Percentiles rank a stretch among this genome's conserved stretches.
Conservation (phyloP, 2,797 vertebrate species). For the Pseudocheirus occidentalis region DNA sequence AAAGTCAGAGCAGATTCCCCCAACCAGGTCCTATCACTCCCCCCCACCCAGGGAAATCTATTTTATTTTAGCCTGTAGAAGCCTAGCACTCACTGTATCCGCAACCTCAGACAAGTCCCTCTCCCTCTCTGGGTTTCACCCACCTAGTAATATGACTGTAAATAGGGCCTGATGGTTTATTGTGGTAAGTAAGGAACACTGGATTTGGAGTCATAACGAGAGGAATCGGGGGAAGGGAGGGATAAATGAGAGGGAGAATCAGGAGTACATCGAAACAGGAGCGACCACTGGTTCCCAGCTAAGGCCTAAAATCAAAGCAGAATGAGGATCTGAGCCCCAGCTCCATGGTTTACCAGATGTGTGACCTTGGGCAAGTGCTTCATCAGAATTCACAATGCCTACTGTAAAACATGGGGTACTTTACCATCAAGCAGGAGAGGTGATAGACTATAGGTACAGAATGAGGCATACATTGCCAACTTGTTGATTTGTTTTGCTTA, state of each 20-base stretch:
- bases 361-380: neutral
- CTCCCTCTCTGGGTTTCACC: neutral
- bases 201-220: neutral
- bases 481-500: neutral
- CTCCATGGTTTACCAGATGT: neutral
- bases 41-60: neutral
- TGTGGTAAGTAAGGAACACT: neutral
- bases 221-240: neutral
- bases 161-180: neutral
- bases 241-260: neutral
- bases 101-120: neutral
- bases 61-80: neutral
- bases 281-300: neutral
- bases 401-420: too few species aligned
- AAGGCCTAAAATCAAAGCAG: neutral
- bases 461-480: neutral
- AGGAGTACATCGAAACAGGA: neutral
- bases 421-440: neutral
- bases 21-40: neutral
- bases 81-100: neutral
- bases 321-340: neutral
- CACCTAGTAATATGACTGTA: neutral
- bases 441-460: neutral
- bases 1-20: conserved; percentile 25
- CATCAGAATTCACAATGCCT: neutral